These are phyloP conservation scores for Lagothrix lagotricha DNA, from an alignment of 2,797 vertebrate species.

Conservation along the genomic window DNA sequence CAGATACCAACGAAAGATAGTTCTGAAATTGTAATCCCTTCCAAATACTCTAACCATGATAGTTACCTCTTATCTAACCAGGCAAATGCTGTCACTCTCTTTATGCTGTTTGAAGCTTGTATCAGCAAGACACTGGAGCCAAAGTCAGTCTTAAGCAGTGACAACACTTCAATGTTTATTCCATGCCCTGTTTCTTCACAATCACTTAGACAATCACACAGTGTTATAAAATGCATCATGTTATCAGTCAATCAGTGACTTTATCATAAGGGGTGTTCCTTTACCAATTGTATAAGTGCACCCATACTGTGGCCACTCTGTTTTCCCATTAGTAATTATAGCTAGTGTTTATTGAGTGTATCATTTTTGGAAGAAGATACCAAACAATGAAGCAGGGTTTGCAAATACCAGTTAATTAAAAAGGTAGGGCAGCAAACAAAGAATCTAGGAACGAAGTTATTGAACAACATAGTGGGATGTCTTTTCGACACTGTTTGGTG, in stretches of 20 bases:
- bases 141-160: background rate
- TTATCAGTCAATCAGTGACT: background rate
- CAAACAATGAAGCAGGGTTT: slow-evolving; percentile 31
- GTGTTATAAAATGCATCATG: slow-evolving; percentile 7
- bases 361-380: slow-evolving; percentile 29
- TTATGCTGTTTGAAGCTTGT: background rate
- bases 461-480: background rate
- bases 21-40: background rate
- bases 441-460: background rate
- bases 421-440: background rate
- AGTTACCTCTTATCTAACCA: background rate
- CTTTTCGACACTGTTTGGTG: background rate
- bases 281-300: background rate
- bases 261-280: background rate
- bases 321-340: slow-evolving; percentile 6
- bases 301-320: background rate
- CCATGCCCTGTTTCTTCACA: background rate
- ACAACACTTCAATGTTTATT: background rate
- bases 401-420: slow-evolving; percentile 49
- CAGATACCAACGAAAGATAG: background rate
- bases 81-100: background rate
- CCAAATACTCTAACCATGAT: background rate
- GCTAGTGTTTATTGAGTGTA: slow-evolving; percentile 22
- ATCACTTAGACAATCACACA: background rate
- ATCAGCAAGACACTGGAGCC: background rate